Base-by-base conservation (phyloP, 2,888 invertebrate genomes). In the Marasmarcha lunaedactyla region DNA sequence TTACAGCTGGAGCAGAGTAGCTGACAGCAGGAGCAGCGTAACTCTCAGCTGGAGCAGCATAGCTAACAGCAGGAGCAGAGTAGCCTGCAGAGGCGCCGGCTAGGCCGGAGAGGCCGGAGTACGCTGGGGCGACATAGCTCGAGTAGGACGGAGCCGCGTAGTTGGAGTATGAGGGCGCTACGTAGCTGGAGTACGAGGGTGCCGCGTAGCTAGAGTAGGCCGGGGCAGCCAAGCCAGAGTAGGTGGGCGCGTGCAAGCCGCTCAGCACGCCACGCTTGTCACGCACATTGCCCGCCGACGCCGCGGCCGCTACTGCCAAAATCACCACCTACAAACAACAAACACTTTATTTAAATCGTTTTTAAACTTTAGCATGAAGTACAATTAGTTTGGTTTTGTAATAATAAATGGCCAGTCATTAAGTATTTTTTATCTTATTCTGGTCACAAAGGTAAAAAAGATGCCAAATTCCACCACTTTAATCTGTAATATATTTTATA, bases 241-340 rank as follows among this genome's bases (percentile, higher is more conserved):
- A 20, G 4, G 20, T 6, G 4, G 20, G 20, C 20, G 20, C 11
- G 36, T 41, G 38, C 9, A 42, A 33, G 33, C 49, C 46, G 38
- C 45, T 33, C 12, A 50, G 41, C 33, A 38, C 46, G 33, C 48
- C 48, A 13, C 49, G 45, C 37, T 48, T 48, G 15, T 46, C 49
- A 10, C 49, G 46, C 36, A 40, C 44, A 7, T 20, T 3, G 14
- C 40, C 38, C 1, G 33, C 50, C 15, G 45, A 46, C 2, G 40
- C 33, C n/a, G 36, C 48, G 20, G 45, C 45, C 36, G 42, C 48
- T 6, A 48, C 20, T 34, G 46, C 44, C 14, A 38, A 41, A n/a
- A 48, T 35, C 33, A 48, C 41, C 33, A 50, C 40, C 49, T 50
- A 42, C 14, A 11, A 39, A 13, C 15, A 9, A 15, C 34, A 30